phyloP scores from a whole-genome alignment of 1,140 invertebrate genomes.

The Bombus ignitus region DNA sequence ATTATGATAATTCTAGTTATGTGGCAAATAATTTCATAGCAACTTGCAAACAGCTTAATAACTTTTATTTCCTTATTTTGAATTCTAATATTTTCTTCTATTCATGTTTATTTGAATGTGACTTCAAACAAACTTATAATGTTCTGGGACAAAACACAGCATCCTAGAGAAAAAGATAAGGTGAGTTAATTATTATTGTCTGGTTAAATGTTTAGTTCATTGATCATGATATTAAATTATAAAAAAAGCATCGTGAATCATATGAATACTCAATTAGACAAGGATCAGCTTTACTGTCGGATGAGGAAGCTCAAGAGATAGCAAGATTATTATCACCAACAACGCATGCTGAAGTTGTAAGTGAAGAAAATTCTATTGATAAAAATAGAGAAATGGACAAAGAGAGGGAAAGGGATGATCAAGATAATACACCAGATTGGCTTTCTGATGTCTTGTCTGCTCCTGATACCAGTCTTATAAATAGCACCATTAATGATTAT shows the following conservation, averaged over 20 bases:
- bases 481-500: slow-evolving; percentile 81
- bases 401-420: slow-evolving; percentile 82
- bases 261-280: slow-evolving; percentile 83
- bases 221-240: slow-evolving; percentile 26
- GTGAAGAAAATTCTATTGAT: slow-evolving; percentile 68
- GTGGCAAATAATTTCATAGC: slow-evolving; percentile 36
- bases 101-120: slow-evolving; percentile 65
- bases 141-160: slow-evolving; percentile 79
- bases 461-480: slow-evolving; percentile 81
- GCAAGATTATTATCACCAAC: slow-evolving; percentile 88
- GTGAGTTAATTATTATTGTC: slow-evolving; percentile 82
- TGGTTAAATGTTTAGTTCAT: slow-evolving; percentile 41
- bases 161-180: slow-evolving; percentile 91
- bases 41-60: slow-evolving; percentile 47
- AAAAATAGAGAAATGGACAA: slow-evolving; percentile 74
- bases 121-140: slow-evolving; percentile 53
- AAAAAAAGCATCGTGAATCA: slow-evolving; percentile 33
- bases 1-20: slow-evolving; percentile 33
- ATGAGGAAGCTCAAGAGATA: slow-evolving; percentile 94
- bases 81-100: slow-evolving; percentile 59
- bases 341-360: slow-evolving; percentile 66
- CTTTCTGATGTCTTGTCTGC: slow-evolving; percentile 84
- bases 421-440: slow-evolving; percentile 83
- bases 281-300: slow-evolving; percentile 88
- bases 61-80: slow-evolving; percentile 52